A percentile compares a stretch with the other conserved stretches of the same genome.
phyloP scores from a whole-genome alignment of 1,140 invertebrate species.

The Venustaconcha ellipsiformis region DNA sequence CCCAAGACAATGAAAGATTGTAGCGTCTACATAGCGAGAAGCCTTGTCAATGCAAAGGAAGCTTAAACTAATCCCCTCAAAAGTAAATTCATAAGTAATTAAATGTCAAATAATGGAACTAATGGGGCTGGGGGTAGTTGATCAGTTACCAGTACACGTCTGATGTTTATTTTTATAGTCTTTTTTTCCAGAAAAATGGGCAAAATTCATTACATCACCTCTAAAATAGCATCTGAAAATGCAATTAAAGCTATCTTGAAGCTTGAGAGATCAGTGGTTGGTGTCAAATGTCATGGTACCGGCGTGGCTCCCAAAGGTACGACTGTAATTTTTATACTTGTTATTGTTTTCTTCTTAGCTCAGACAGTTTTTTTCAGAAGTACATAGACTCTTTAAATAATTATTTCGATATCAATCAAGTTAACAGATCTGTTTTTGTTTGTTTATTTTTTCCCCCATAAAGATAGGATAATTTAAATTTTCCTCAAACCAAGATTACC shows the following conservation, averaged over 20 bases:
- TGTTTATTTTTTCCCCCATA: background rate
- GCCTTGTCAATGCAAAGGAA: too few relatives aligned
- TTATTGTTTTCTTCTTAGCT: too few relatives aligned
- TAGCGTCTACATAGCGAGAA: too few relatives aligned
- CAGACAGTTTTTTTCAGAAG: background rate
- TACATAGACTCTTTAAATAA: background rate
- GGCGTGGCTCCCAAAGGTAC: conserved; percentile 31
- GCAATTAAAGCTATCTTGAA: conserved; percentile 85
- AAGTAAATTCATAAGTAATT: too few relatives aligned
- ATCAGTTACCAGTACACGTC: too few relatives aligned
- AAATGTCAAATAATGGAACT: too few relatives aligned
- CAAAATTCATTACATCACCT: too few relatives aligned
- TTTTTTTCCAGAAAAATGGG: too few relatives aligned
- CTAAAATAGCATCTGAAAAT: conserved; percentile 5
- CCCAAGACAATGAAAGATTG: too few relatives aligned
- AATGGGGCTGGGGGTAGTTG: too few relatives aligned
- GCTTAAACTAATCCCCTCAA: too few relatives aligned
- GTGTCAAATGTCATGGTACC: conserved; percentile 29
- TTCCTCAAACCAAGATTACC: background rate
- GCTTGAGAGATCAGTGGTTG: conserved; percentile 85
- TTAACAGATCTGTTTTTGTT: background rate
- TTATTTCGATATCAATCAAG: background rate
- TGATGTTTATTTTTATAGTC: too few relatives aligned
- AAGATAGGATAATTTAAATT: background rate
- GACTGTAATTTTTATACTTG: background rate